These are phyloP conservation scores for Girardia tigrina DNA, from an alignment of 2,888 invertebrate genomes.

Conservation along the genomic window DNA sequence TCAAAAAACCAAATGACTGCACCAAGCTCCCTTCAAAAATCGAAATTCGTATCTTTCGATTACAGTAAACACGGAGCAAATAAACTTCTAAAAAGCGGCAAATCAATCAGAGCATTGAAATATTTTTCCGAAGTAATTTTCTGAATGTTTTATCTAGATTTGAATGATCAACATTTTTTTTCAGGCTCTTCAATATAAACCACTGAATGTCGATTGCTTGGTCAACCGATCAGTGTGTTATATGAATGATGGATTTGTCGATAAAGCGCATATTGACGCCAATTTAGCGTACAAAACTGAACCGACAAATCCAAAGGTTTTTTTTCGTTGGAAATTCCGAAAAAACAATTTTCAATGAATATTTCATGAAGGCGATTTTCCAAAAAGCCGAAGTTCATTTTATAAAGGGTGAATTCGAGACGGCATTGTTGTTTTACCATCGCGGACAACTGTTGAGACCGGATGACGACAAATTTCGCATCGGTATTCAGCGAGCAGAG, in stretches of 20 bases:
- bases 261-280: not conserved
- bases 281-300: not conserved
- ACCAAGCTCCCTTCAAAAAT: too few relatives aligned
- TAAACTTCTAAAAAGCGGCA: not conserved
- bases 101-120: not conserved
- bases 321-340: too few relatives aligned
- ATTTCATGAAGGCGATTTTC: not conserved
- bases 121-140: not conserved
- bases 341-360: not conserved
- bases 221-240: not conserved
- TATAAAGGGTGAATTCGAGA: not conserved
- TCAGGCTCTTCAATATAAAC: not conserved
- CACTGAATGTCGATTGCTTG: not conserved
- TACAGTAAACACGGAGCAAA: slow-evolving; percentile 4
- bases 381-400: slow-evolving; percentile 5
- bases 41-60: too few relatives aligned
- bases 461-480: not conserved
- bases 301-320: not conserved
- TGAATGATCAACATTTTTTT: not conserved
- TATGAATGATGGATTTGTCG: not conserved
- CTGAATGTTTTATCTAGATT: too few relatives aligned
- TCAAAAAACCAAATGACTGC: too few relatives aligned
- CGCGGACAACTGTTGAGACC: not conserved
- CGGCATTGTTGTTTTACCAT: not conserved
- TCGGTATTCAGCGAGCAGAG: not conserved